phyloP scores from a whole-genome alignment of 1,140 invertebrate species.

The Megathymus violae region DNA sequence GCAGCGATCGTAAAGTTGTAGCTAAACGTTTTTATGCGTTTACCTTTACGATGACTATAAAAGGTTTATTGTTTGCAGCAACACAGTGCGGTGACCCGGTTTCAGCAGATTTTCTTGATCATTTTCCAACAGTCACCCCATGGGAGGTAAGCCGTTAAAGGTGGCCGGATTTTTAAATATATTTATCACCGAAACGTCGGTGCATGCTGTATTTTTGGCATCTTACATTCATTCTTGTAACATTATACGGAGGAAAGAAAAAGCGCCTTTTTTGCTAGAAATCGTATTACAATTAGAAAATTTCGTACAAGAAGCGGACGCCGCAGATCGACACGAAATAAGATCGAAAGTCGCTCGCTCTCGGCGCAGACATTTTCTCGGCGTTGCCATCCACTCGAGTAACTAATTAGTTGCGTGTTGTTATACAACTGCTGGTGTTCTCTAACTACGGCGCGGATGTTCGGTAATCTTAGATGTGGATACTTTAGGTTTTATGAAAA shows the following conservation, averaged over 20 bases:
- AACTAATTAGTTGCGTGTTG: conserved; percentile 33
- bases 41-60: conserved; percentile 61
- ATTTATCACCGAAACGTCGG: not conserved
- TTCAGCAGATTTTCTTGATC: conserved; percentile 44
- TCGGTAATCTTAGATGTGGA: conserved; percentile 17
- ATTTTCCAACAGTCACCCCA: conserved; percentile 19
- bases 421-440: conserved; percentile 27
- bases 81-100: conserved; percentile 43
- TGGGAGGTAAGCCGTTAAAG: not conserved
- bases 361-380: conserved; percentile 19
- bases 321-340: conserved; percentile 22
- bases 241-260: not conserved
- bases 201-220: not conserved
- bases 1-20: conserved; percentile 58
- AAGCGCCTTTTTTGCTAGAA: not conserved
- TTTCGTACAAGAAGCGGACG: too few relatives aligned
- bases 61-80: conserved; percentile 53
- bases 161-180: not conserved
- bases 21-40: conserved; percentile 66
- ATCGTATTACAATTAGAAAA: not conserved
- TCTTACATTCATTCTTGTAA: not conserved
- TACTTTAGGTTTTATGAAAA: conserved; percentile 27
- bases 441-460: conserved; percentile 16
- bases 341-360: conserved; percentile 24
- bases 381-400: conserved; percentile 21